phyloP scores from a whole-genome alignment of 1,140 invertebrate genomes.

The Asobara japonica region DNA sequence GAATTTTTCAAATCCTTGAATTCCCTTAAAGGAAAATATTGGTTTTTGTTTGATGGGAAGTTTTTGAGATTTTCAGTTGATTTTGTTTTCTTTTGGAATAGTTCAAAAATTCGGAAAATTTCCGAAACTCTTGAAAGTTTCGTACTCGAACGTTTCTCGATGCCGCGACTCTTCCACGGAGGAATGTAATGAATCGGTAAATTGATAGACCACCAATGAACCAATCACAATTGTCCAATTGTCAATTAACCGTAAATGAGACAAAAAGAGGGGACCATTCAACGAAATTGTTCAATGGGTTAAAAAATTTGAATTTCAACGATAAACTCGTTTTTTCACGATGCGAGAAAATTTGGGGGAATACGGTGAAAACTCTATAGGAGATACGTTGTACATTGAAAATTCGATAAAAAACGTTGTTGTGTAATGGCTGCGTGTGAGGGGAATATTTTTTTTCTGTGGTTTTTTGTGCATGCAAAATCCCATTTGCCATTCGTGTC shows the following conservation, averaged over 20 bases:
- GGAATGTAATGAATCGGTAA: too few relatives aligned
- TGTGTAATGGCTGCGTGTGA: constrained; percentile 29
- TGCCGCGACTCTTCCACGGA: too few relatives aligned
- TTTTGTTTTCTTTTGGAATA: too few relatives aligned
- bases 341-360: not conserved
- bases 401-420: constrained; percentile 36
- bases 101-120: not conserved
- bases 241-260: constrained; percentile 7
- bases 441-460: not conserved
- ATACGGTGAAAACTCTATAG: not conserved
- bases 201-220: too few relatives aligned
- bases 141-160: too few relatives aligned
- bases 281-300: not conserved
- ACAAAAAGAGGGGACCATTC: constrained; percentile 27
- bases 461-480: not conserved
- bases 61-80: too few relatives aligned
- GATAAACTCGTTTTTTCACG: not conserved
- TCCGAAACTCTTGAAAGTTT: too few relatives aligned
- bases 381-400: constrained; percentile 20
- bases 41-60: too few relatives aligned
- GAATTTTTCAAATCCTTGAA: too few relatives aligned
- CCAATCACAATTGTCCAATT: too few relatives aligned
- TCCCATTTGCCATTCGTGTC: not conserved
- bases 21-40: too few relatives aligned
- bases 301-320: constrained; percentile 10